Evolutionary conservation across 2,888 invertebrate genomes (phyloP), one percentile per base, ranked within the genome.

Genomic region (Celastrina argiolus): DNA sequence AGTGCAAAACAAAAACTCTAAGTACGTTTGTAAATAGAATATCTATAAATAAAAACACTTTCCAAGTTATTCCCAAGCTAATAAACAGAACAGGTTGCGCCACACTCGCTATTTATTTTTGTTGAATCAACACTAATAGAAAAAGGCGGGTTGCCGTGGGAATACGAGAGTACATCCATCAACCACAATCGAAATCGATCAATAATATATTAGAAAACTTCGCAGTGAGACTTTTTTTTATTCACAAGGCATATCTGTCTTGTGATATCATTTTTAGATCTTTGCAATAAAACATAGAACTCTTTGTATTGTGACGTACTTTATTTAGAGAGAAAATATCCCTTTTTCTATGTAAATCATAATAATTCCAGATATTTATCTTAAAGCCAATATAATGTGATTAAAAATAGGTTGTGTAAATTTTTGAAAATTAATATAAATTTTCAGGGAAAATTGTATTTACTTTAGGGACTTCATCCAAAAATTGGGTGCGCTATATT

Each of bases 1-100:
- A 51, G 51, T 51, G 51, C 51, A 22, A 51, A 51, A 51, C 22
- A 51, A 51, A 51, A 45, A 31, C 14, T n/a, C 7, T 7, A 58
- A 28, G 18, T 59, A 26, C 34, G 18, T 59, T 59, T 31, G 59
- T 10, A 59, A 59, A 59, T 59, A 59, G 31, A 59, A 34, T 18
- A 59, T 59, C 59, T 59, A 59, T 59, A 59, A 59, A 59, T 59
- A 34, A 59, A 59, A 59, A 31, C 18, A 59, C 59, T 18, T 59
- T 59, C 31, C 31, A 59, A 59, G 34, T 18, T 59, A 59, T 59
- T 59, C 59, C 2, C 59, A 34, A 31, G 31, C 58, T 34, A 59
- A 59, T 59, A 59, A 59, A 59, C 16, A 36, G 34, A 59, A 59
- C 59, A 16, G 59, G 59, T 59, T 58, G 58, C 16, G 16, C 34